These are phyloP conservation scores for Neosalanx taihuensis DNA, from an alignment of 2,797 vertebrate genomes.

Conservation along the genomic window DNA sequence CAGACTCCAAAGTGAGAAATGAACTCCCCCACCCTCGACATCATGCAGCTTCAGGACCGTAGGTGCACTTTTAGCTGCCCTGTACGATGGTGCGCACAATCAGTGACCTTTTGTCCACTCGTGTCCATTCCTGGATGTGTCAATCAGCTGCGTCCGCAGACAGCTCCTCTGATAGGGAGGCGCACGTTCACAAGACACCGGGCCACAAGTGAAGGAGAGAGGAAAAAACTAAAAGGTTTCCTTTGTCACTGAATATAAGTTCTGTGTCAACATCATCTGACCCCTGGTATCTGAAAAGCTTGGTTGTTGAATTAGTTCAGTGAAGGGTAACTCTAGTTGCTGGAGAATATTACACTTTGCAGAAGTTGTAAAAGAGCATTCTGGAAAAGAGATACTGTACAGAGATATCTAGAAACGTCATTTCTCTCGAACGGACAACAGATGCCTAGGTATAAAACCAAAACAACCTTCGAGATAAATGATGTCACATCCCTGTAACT, in stretches of 20 bases:
- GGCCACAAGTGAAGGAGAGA: constrained; percentile 13
- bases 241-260: not conserved
- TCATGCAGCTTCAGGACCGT: constrained; percentile 60
- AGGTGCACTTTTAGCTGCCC: constrained; percentile 61
- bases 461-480: constrained; percentile 40
- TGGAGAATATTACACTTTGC: constrained; percentile 27
- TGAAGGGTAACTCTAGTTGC: constrained; percentile 19
- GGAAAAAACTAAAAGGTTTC: not conserved
- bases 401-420: constrained; percentile 26
- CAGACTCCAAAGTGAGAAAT: constrained; percentile 39
- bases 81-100: constrained; percentile 44
- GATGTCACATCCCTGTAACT: constrained; percentile 59
- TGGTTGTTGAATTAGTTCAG: not conserved
- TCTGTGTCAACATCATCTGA: not conserved
- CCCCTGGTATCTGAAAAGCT: constrained; percentile 11
- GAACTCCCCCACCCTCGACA: constrained; percentile 33
- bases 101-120: constrained; percentile 44
- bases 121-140: constrained; percentile 25
- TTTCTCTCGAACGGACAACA: constrained; percentile 38
- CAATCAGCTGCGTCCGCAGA: constrained; percentile 27
- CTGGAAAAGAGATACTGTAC: constrained; percentile 2
- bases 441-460: constrained; percentile 43
- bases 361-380: constrained; percentile 16
- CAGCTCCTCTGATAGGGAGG: constrained; percentile 10
- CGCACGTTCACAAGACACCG: constrained; percentile 14